These are phyloP conservation scores for Porites divaricata DNA, from an alignment of 92 coral and sea anemone species.

Conservation along the genomic window DNA sequence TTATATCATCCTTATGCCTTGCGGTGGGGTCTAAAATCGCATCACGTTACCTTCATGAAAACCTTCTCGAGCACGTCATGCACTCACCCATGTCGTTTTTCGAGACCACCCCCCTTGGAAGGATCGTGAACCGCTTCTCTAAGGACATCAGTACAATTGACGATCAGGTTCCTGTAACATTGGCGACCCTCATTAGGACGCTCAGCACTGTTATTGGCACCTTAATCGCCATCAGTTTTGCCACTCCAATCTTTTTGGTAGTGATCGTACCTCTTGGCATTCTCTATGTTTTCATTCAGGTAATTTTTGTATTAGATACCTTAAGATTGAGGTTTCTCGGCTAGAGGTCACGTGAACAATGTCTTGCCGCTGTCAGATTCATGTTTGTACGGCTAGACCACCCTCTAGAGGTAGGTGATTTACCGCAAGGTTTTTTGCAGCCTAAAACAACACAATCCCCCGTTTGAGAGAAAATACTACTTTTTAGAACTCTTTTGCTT, in stretches of 20 bases:
- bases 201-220: conserved; percentile 75
- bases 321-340: too few species aligned
- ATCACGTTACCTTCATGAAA: conserved; percentile 77
- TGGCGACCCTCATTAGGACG: conserved; percentile 62
- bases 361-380: too few species aligned
- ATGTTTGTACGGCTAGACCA: too few species aligned
- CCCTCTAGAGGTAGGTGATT: too few species aligned
- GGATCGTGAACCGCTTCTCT: conserved; percentile 91
- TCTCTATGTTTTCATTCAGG: conserved; percentile 84
- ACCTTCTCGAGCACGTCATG: conserved; percentile 74
- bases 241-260: conserved; percentile 88
- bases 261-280: conserved; percentile 79
- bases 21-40: conserved; percentile 90
- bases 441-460: too few species aligned
- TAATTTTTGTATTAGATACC: background rate
- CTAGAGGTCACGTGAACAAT: too few species aligned
- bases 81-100: conserved; percentile 94
- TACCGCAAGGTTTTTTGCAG: too few species aligned
- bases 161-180: conserved; percentile 71
- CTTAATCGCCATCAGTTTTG: conserved; percentile 81
- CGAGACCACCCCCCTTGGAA: conserved; percentile 94
- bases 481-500: too few species aligned
- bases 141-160: conserved; percentile 91
- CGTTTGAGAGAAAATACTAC: too few species aligned
- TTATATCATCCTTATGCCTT: conserved; percentile 68